Evolutionary conservation across 2,797 vertebrate species (phyloP), one percentile per base, ranked within the genome.

Genomic region (Halcyon badia): DNA sequence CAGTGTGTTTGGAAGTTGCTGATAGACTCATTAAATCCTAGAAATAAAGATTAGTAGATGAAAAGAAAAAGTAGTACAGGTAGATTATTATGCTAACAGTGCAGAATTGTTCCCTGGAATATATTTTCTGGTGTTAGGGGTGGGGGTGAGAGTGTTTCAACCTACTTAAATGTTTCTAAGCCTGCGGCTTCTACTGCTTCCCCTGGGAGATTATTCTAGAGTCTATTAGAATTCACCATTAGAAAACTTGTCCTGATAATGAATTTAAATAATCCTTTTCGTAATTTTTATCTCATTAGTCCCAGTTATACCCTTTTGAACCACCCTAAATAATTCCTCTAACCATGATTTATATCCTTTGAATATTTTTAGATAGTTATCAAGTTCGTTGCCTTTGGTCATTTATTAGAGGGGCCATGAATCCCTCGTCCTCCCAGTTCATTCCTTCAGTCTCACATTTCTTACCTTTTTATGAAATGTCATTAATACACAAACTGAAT

Each of bases 231-330:
- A 86, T 73, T 89, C 48, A 76, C 51, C 26, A 82, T 85, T 90
- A 93, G 82, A 66, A 88, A 89, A 31, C 22, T 92, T 88, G 90
- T 90, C 80, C 77, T 86, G 57, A 70, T 83, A 94, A 66, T 90
- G 4, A 92, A 66, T 93, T 96, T 77, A 77, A 96, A 84, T 87
- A 89, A 76, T 35, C 24, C 6, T 85, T 90, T 95, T 78, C 58
- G 31, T 77, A 82, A 73, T 92, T 95, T 94, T 90, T 82, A 68
- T 70, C 93, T 80, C 73, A 89, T 89, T 90, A 83, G 39, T 89
- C 66, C 20, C 82, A 75, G 41, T 85, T 94, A 78, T 18, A 86
- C 51, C 62, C 62, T 89, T 90, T 89, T 90, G 37, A 60, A 85
- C 65, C n/a, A 75, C 35, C 78, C 69, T 69, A 71, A 85, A 80